These are phyloP conservation scores for Lepidostoma basale DNA, from an alignment of 1,140 invertebrate genomes.

Conservation along the genomic window DNA sequence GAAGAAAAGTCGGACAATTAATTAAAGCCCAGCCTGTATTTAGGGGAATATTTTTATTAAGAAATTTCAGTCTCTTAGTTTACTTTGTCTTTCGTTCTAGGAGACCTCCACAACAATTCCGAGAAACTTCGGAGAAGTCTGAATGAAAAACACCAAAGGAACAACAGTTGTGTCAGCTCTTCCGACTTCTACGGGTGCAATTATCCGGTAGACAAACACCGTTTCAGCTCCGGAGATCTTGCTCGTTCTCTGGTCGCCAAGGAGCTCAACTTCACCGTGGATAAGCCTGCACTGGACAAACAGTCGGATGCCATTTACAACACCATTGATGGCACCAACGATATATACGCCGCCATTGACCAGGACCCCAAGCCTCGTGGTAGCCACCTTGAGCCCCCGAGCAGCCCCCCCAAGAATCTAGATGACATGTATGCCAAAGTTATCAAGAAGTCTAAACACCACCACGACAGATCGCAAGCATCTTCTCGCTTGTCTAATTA, in stretches of 20 bases:
- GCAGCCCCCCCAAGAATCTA: slow-evolving; percentile 67
- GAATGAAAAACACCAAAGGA: slow-evolving; percentile 61
- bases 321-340: slow-evolving; percentile 54
- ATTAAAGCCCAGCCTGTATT: slow-evolving; percentile 20
- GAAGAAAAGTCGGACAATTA: no score
- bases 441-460: slow-evolving; percentile 66
- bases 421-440: slow-evolving; percentile 91
- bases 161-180: slow-evolving; percentile 61
- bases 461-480: slow-evolving; percentile 36
- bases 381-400: slow-evolving; percentile 62
- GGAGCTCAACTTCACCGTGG: slow-evolving; percentile 57
- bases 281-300: slow-evolving; percentile 48
- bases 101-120: slow-evolving; percentile 57
- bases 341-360: slow-evolving; percentile 59
- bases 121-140: slow-evolving; percentile 59
- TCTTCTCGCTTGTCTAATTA: slow-evolving; percentile 42
- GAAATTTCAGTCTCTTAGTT: slow-evolving; percentile 10
- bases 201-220: slow-evolving; percentile 60
- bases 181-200: slow-evolving; percentile 62
- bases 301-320: slow-evolving; percentile 54
- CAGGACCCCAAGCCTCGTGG: slow-evolving; percentile 56
- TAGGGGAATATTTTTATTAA: slow-evolving; percentile 1
- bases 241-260: slow-evolving; percentile 55
- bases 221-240: slow-evolving; percentile 58
- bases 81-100: slow-evolving; percentile 49